A percentile compares a stretch with the other conserved stretches of the same genome.
Conservation (phyloP, 1,140 invertebrate species). For the Euwallacea similis region DNA sequence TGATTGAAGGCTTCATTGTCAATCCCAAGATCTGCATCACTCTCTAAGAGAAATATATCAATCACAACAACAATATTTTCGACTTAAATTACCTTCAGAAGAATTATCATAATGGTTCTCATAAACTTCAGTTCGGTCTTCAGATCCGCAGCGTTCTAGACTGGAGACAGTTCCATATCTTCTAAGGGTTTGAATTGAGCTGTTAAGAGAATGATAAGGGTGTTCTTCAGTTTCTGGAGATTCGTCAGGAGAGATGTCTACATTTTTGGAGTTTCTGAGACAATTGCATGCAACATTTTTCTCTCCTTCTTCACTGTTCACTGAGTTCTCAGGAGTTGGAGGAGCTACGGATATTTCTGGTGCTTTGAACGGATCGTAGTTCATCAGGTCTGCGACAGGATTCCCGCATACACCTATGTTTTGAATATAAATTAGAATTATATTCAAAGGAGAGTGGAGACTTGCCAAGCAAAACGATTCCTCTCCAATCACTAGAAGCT, state of each 20-base stretch:
- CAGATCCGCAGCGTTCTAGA: constrained; percentile 65
- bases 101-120: constrained; percentile 18
- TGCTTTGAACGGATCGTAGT: constrained; percentile 59
- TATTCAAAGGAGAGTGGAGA: constrained; percentile 43
- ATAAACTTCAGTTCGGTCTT: constrained; percentile 52
- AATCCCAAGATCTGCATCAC: constrained; percentile 43
- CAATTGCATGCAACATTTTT: not conserved
- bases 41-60: constrained; percentile 19
- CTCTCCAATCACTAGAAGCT: constrained; percentile 59
- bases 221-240: constrained; percentile 61
- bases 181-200: constrained; percentile 56
- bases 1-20: constrained; percentile 54
- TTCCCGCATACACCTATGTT: constrained; percentile 53
- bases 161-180: constrained; percentile 77
- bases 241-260: constrained; percentile 57
- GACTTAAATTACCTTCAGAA: constrained; percentile 18
- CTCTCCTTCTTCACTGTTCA: constrained; percentile 26
- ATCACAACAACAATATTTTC: not conserved
- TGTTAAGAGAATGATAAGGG: constrained; percentile 59
- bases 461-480: constrained; percentile 66
- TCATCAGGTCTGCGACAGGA: constrained; percentile 64
- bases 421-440: not conserved
- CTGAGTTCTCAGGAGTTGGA: constrained; percentile 66
- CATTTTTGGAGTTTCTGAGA: not conserved
- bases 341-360: constrained; percentile 75